A percentile compares a stretch with the other conserved stretches of the same genome.
Evolutionary conservation across 2,113 vertebrate genomes (phyloP).

Genomic region (Centrocercus urophasianus): DNA sequence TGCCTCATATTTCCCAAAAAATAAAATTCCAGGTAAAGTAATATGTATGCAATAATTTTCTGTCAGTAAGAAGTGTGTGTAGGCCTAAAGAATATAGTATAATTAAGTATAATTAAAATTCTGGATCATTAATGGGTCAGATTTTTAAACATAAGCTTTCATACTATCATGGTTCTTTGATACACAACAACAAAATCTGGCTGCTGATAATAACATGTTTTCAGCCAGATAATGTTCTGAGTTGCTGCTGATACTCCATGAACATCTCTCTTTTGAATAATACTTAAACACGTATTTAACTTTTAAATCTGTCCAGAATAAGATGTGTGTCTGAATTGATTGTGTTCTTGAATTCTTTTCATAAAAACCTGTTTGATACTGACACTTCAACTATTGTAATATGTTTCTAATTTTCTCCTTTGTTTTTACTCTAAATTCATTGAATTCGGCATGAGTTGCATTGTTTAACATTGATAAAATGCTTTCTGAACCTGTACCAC

Average conservation of each 20-base stretch:
- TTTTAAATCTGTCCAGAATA: neutral
- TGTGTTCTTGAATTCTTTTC: neutral
- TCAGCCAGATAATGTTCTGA: neutral
- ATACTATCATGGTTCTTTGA: neutral
- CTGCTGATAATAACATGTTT: neutral
- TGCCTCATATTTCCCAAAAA: conserved; percentile 82
- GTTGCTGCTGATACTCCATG: neutral
- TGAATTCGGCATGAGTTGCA: neutral
- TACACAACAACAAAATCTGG: neutral
- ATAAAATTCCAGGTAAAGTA: conserved; percentile 88
- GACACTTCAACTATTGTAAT: neutral
- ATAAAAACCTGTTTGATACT: neutral
- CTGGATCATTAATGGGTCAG: neutral
- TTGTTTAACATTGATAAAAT: neutral
- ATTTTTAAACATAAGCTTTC: neutral
- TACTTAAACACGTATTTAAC: neutral
- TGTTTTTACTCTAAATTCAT: neutral
- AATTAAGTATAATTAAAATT: neutral
- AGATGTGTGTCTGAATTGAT: neutral
- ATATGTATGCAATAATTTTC: neutral
- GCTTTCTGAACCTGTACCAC: neutral
- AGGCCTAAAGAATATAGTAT: neutral
- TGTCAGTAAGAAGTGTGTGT: neutral
- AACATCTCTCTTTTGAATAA: neutral
- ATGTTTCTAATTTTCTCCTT: neutral